Evolutionary conservation across 1,140 invertebrate species (phyloP).

Genomic region (Dendroctonus ponderosae): DNA sequence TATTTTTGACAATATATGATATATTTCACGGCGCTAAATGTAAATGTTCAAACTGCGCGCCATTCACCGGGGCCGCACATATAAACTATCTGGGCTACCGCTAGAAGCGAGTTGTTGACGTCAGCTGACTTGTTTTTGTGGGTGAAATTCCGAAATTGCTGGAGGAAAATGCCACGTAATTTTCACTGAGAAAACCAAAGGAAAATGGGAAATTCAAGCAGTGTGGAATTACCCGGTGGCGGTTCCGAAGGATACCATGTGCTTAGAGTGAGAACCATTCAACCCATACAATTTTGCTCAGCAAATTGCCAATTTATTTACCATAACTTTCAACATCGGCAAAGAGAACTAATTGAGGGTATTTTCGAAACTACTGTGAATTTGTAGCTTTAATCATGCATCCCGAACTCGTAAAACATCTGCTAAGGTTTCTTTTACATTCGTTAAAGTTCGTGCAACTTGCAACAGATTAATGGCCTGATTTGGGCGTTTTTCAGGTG

Average conservation of each 20-base stretch:
- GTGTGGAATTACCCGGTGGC: constrained; percentile 91
- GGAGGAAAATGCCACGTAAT: constrained; percentile 49
- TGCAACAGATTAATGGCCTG: neutral
- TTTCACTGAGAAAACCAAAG: constrained; percentile 37
- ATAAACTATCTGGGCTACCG: no score
- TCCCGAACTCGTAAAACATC: neutral
- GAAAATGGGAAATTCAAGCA: constrained; percentile 89
- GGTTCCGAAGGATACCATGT: constrained; percentile 98
- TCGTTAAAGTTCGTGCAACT: no score
- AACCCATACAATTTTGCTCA: neutral
- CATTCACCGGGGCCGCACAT: no score
- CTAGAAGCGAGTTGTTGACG: no score
- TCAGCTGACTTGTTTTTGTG: constrained; percentile 16
- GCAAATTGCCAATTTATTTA: constrained; percentile 15
- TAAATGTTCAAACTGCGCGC: no score
- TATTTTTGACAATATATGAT: no score
- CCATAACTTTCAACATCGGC: neutral
- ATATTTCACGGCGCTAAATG: no score
- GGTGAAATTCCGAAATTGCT: neutral
- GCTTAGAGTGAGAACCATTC: constrained; percentile 67
- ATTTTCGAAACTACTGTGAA: neutral
- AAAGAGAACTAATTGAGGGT: neutral
- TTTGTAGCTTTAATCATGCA: neutral
- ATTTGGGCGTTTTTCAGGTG: neutral
- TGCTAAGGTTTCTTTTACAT: no score